Percentiles rank a stretch among this genome's conserved stretches.
These are phyloP conservation scores for Drosophila arizonae DNA, from an alignment of 1,140 invertebrate genomes.

Conservation along the genomic window DNA sequence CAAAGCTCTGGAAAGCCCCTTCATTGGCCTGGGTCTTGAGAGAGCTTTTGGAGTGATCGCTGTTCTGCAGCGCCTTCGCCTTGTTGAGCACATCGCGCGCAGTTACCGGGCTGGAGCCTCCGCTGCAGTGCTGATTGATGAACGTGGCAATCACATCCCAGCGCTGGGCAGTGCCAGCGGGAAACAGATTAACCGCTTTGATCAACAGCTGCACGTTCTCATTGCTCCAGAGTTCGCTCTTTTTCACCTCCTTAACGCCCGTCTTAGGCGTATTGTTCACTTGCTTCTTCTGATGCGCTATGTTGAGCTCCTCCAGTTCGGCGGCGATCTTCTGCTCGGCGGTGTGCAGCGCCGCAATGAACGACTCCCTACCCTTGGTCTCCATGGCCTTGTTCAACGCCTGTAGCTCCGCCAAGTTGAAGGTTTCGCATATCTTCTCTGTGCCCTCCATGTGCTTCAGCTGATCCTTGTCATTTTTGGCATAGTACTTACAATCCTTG, in stretches of 20 bases:
- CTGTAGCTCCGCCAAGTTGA: constrained; percentile 89
- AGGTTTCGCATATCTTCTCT: constrained; percentile 94
- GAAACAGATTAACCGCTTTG: constrained; percentile 98
- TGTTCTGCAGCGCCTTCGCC: constrained; percentile 96
- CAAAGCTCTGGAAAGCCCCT: constrained; percentile 95
- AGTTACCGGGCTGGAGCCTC: constrained; percentile 82
- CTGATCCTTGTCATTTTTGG: constrained; percentile 88
- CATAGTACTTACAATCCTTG: constrained; percentile 95
- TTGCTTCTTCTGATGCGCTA: constrained; percentile 70
- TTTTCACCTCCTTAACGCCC: constrained; percentile 83
- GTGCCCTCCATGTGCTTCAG: constrained; percentile 93
- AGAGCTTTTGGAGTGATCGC: constrained; percentile 92
- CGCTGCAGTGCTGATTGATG: constrained; percentile 93
- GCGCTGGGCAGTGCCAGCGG: constrained; percentile 96
- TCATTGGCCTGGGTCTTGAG: constrained; percentile 94
- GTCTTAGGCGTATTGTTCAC: constrained; percentile 47
- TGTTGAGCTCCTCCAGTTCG: constrained; percentile 86
- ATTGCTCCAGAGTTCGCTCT: constrained; percentile 88
- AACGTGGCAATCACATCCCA: constrained; percentile 99
- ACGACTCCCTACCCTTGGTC: constrained; percentile 85
- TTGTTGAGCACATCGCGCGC: constrained; percentile 97
- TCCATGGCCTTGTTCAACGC: constrained; percentile 89
- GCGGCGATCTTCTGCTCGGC: constrained; percentile 89
- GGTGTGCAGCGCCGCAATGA: constrained; percentile 87
- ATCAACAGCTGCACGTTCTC: constrained; percentile 94